These are phyloP conservation scores for Noctua comes DNA, from an alignment of 2,888 invertebrate genomes.

Conservation along the genomic window DNA sequence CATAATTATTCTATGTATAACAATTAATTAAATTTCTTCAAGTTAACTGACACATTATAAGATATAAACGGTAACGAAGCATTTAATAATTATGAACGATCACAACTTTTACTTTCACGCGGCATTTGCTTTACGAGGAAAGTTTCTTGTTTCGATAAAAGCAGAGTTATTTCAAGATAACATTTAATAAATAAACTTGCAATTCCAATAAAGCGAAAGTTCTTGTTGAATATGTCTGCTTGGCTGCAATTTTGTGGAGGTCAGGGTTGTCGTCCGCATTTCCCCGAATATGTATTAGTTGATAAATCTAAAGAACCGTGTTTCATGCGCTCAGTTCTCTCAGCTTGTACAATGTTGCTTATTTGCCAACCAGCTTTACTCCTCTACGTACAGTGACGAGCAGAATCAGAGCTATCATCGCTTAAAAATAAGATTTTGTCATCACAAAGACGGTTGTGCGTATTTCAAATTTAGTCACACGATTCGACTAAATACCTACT, in stretches of 20 bases:
- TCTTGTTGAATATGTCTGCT: conserved; percentile 18
- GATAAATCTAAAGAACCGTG: conserved; percentile 16
- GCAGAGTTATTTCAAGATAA: conserved; percentile 33
- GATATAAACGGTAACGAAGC: conserved; percentile 19
- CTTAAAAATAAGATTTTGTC: not conserved
- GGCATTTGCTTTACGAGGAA: conserved; percentile 42
- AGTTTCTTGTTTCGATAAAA: conserved; percentile 56
- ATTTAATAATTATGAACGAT: conserved; percentile 42
- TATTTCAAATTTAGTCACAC: not conserved
- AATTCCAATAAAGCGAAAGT: conserved; percentile 51
- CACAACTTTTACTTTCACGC: conserved; percentile 57
- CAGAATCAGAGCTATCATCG: not conserved
- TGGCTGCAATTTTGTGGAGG: conserved; percentile 20
- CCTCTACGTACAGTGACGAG: not conserved
- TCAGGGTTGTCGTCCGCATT: conserved; percentile 36
- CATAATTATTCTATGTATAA: not conserved
- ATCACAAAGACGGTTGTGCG: not conserved
- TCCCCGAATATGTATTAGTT: conserved; percentile 40
- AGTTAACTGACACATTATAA: not conserved
- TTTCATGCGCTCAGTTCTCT: not conserved
- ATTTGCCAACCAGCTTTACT: not conserved
- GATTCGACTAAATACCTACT: not conserved
- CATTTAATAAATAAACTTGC: conserved; percentile 16
- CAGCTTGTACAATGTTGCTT: not conserved
- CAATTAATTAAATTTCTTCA: conserved; percentile 6